Percentiles rank a stretch among this genome's conserved stretches.
Evolutionary conservation across 2,797 vertebrate species (phyloP).

Genomic region (Hippoglossus hippoglossus): DNA sequence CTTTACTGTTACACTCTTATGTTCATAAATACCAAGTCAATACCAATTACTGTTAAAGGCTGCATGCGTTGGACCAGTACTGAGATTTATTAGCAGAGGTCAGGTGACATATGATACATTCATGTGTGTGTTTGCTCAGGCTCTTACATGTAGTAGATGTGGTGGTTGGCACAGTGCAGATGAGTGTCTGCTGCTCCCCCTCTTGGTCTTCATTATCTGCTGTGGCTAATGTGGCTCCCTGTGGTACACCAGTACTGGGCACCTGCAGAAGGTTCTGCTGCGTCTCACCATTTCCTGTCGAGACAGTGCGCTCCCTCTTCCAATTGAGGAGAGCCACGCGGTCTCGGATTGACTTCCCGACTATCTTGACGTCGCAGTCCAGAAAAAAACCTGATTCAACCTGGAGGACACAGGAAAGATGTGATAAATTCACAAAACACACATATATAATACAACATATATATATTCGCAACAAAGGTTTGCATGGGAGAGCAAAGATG

Average conservation of each 20-base stretch:
- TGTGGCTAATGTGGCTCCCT: slow-evolving; percentile 66
- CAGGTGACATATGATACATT: background rate
- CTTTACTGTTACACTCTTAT: slow-evolving; percentile 65
- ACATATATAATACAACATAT: too few relatives aligned
- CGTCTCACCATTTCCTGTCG: slow-evolving; percentile 59
- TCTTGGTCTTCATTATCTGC: slow-evolving; percentile 89
- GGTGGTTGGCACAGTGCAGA: slow-evolving; percentile 84
- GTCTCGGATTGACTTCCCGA: slow-evolving; percentile 96
- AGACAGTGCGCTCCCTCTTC: slow-evolving; percentile 89
- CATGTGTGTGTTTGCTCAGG: slow-evolving; percentile 9
- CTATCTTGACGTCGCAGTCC: slow-evolving; percentile 95
- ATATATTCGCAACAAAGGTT: background rate
- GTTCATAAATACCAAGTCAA: slow-evolving; percentile 27
- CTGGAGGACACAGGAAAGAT: slow-evolving; percentile 74
- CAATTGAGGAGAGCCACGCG: slow-evolving; percentile 96
- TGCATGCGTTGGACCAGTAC: background rate
- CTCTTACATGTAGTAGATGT: slow-evolving; percentile 90
- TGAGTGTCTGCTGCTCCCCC: slow-evolving; percentile 85
- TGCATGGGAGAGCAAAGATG: slow-evolving; percentile 5
- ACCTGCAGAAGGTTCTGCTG: slow-evolving; percentile 85
- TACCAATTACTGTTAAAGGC: background rate
- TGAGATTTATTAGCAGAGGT: slow-evolving; percentile 1
- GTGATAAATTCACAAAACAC: background rate
- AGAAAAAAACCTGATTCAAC: slow-evolving; percentile 98
- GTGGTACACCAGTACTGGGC: slow-evolving; percentile 83